Evolutionary conservation across 2,888 invertebrate species (phyloP), one percentile per base, ranked within the genome.

Genomic region (Ypsolopha sequella): DNA sequence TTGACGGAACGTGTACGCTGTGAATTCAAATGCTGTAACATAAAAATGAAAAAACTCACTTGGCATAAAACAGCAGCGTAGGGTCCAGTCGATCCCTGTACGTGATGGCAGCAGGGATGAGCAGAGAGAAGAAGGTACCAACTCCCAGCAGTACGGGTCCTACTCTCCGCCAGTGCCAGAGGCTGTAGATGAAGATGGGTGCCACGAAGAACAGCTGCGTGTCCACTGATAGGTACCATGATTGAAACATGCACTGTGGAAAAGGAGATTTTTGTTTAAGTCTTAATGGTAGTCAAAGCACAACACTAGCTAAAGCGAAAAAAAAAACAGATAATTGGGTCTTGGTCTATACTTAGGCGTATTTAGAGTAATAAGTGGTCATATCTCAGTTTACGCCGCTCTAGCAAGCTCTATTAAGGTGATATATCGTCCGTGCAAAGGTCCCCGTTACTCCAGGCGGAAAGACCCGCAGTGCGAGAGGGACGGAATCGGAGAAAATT

Each of bases 191-290:
- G 51, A 92, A 80, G 45, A 90, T 72, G 0, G 93, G 91, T 0
- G 92, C 91, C 44, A 92, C 63, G 61, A 92, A 85, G 73, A 91
- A 91, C 50, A 91, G 65, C 65, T 91, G 91, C 0, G 91, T 90
- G 56, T 91, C 91, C 45, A 90, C 91, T 6, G 88, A 82, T 1
- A 92, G 76, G 61, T 91, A 92, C 92, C 92, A 92, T 0, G 92
- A 91, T 70, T 92, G 91, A 73, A 91, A 92, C 91, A 92, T 92
- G 59, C 91, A 92, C 91, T 91, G 80, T 24, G 24, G 24, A 24
- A 24, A 24, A 3, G 4, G 24, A 24, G 24, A 3, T 24, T 24
- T 3, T 24, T 24, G 2, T 24, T 24, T 3, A 4, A 4, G 24
- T 24, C n/a, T n/a, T n/a, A n/a, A n/a, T n/a, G n/a, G n/a, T n/a